Conservation (phyloP, 2,888 invertebrate species). For the Diaphora mendica region DNA sequence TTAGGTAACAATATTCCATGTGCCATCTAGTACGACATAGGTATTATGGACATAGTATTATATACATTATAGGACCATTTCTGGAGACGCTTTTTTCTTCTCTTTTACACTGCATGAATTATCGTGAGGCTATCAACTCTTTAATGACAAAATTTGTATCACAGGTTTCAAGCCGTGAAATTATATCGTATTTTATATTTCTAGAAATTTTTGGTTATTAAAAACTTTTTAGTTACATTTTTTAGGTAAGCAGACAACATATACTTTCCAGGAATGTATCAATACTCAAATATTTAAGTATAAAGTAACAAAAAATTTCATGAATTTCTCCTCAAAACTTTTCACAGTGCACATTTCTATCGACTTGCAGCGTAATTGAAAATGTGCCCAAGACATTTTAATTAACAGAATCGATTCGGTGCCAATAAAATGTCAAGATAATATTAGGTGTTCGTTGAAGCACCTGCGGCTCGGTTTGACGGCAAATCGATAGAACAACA, state of each 20-base stretch:
- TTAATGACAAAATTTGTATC: background rate
- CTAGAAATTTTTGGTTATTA: background rate
- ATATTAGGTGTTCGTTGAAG: constrained; percentile 65
- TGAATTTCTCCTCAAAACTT: constrained; percentile 7
- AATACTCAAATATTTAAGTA: background rate
- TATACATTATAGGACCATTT: too few species aligned
- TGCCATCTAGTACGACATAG: too few species aligned
- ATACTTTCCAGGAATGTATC: background rate
- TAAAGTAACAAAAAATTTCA: background rate
- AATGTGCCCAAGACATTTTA: constrained; percentile 65
- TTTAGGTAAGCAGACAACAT: background rate
- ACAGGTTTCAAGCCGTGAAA: background rate
- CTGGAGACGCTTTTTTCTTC: too few species aligned
- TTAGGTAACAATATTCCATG: too few species aligned
- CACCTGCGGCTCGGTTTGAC: constrained; percentile 74
- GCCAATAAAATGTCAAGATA: constrained; percentile 77
- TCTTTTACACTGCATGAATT: too few species aligned
- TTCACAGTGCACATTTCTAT: constrained; percentile 24
- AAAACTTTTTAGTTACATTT: background rate
- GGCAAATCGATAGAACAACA: constrained; percentile 67
- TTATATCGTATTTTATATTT: background rate
- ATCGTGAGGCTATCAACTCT: background rate
- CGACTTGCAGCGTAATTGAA: constrained; percentile 41
- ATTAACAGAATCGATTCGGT: constrained; percentile 66
- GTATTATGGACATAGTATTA: too few species aligned